These are phyloP conservation scores for Etheostoma spectabile DNA, from an alignment of 2,113 vertebrate genomes.

Conservation along the genomic window DNA sequence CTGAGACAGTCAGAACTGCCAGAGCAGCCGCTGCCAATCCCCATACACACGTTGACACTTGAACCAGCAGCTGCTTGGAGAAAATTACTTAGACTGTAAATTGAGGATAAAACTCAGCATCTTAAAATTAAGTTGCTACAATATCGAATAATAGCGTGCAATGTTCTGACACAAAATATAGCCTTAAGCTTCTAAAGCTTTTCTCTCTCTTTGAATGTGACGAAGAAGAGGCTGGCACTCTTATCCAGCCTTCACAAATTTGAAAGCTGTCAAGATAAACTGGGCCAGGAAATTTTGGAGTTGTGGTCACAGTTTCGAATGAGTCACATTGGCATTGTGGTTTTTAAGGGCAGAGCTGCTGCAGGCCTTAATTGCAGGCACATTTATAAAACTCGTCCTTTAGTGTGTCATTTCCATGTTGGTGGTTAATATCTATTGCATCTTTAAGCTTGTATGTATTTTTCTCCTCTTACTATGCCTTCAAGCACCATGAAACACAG, in stretches of 20 bases:
- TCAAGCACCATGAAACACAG: not conserved
- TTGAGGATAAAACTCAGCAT: constrained; percentile 25
- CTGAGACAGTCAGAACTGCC: constrained; percentile 39
- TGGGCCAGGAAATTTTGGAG: constrained; percentile 4
- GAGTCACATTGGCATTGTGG: constrained; percentile 11
- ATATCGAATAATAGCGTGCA: not conserved
- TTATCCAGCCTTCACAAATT: constrained; percentile 13
- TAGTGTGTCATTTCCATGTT: not conserved
- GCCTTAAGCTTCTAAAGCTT: not conserved
- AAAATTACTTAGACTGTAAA: constrained; percentile 33
- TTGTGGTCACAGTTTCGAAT: constrained; percentile 6
- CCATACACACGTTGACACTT: constrained; percentile 36
- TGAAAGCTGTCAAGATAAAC: not conserved
- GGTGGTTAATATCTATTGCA: not conserved
- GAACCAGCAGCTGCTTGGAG: constrained; percentile 47
- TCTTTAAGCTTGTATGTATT: not conserved
- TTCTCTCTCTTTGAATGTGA: constrained; percentile 17
- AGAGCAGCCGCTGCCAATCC: constrained; percentile 11
- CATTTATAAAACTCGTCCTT: not conserved
- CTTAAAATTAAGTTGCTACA: constrained; percentile 8
- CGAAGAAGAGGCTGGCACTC: constrained; percentile 14
- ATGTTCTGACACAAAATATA: constrained; percentile 31
- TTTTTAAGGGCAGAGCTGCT: not conserved
- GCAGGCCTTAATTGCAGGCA: not conserved
- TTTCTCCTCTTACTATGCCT: not conserved